Percentiles rank a stretch among this genome's conserved stretches.
Conservation (phyloP, 2,113 vertebrate genomes). For the Erythrolamprus reginae region DNA sequence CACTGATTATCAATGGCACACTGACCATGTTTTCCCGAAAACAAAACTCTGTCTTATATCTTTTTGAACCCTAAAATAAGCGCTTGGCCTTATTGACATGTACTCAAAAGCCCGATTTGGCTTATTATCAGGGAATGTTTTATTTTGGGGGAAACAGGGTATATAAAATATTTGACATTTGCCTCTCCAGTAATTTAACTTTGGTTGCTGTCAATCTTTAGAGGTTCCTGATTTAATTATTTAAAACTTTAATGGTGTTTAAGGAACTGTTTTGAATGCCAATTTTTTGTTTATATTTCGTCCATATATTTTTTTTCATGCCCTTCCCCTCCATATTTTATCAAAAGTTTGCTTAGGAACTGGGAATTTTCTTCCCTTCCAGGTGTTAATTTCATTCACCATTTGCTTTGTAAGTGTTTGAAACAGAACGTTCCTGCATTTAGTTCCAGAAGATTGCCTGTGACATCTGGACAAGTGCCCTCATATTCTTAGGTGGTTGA, state of each 20-base stretch:
- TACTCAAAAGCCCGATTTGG: too few species aligned
- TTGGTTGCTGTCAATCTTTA: background rate
- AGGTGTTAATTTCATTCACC: constrained; percentile 32
- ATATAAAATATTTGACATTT: background rate
- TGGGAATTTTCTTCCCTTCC: constrained; percentile 5
- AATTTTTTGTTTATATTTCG: background rate
- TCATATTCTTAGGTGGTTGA: background rate
- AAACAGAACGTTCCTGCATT: constrained; percentile 34
- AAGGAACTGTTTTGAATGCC: background rate
- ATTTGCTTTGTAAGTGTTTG: constrained; percentile 24
- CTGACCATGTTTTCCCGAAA: too few species aligned
- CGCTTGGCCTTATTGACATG: too few species aligned
- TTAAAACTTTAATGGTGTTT: background rate
- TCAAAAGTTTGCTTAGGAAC: background rate
- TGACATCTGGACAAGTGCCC: constrained; percentile 5
- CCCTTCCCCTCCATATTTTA: background rate
- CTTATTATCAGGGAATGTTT: too few species aligned
- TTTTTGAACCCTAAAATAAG: too few species aligned
- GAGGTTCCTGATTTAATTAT: background rate
- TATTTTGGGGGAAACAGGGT: too few species aligned
- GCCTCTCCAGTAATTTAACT: background rate
- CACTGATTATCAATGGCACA: background rate
- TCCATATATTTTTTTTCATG: background rate
- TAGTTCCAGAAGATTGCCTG: constrained; percentile 8
- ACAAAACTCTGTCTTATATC: too few species aligned